A percentile compares a stretch with the other conserved stretches of the same genome.
phyloP scores from a whole-genome alignment of 2,113 vertebrate species.

The Hylia prasina region DNA sequence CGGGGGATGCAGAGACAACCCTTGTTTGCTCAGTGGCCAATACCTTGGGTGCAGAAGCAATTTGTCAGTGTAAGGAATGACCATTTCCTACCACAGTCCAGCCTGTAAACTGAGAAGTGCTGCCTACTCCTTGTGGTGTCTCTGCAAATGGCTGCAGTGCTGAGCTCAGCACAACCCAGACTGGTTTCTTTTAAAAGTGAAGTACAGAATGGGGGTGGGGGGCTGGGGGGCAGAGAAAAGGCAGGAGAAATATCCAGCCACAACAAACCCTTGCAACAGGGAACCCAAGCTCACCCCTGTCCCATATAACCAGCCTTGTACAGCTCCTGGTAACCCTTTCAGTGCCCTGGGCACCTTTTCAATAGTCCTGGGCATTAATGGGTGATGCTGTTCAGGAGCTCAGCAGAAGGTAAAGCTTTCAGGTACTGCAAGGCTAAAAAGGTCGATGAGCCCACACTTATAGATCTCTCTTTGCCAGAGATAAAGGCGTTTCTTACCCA shows the following conservation, averaged over 20 bases:
- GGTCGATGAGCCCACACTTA: not conserved
- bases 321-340: not conserved
- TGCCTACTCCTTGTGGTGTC: not conserved
- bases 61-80: not conserved
- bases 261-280: not conserved
- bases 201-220: not conserved
- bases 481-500: not conserved
- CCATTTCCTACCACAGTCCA: not conserved
- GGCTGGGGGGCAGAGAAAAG: not conserved
- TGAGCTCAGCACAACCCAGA: constrained; percentile 8
- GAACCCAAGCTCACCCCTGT: not conserved
- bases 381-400: not conserved
- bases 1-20: not conserved
- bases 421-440: not conserved
- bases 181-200: not conserved
- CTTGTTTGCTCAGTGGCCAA: not conserved
- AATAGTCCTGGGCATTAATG: rapidly evolving
- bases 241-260: not conserved
- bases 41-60: not conserved
- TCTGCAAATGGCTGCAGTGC: constrained; percentile 9
- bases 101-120: not conserved
- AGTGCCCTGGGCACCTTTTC: too few relatives aligned
- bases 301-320: not conserved
- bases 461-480: not conserved
- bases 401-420: not conserved